Conservation (phyloP, 2,797 vertebrate genomes). For the Fistularia commersonii region DNA sequence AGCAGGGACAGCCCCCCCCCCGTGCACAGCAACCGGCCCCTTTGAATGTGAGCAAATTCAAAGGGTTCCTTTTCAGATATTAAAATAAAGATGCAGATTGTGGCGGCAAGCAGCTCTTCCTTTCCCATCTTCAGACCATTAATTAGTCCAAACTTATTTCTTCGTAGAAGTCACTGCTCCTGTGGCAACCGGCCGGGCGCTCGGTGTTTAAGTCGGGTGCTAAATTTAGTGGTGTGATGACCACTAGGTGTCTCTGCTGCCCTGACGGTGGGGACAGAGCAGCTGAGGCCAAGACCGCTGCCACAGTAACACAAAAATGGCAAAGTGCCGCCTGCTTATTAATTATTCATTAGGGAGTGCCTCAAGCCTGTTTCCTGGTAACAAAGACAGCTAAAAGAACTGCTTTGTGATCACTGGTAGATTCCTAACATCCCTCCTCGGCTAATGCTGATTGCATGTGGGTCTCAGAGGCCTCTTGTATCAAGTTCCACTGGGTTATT, state of each 20-base stretch:
- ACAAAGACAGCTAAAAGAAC: slow-evolving; percentile 42
- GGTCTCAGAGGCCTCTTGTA: slow-evolving; percentile 33
- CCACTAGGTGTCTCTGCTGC: slow-evolving; percentile 69
- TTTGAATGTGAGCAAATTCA: too few relatives aligned
- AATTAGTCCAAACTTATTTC: slow-evolving; percentile 8
- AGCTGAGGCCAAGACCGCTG: slow-evolving; percentile 47
- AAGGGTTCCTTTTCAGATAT: too few relatives aligned
- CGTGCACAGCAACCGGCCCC: slow-evolving; percentile 30
- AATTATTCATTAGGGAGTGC: slow-evolving; percentile 68
- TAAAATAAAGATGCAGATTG: too few relatives aligned
- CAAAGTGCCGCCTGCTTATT: slow-evolving; percentile 49
- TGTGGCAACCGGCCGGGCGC: too few relatives aligned
- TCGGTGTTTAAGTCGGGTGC: slow-evolving; percentile 9
- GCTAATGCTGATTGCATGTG: slow-evolving; percentile 33
- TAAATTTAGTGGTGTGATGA: slow-evolving; percentile 11
- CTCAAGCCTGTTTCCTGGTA: slow-evolving; percentile 56
- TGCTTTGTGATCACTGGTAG: slow-evolving; percentile 54
- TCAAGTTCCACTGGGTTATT: slow-evolving; percentile 47
- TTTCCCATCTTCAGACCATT: too few relatives aligned
- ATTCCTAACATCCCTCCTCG: slow-evolving; percentile 56
- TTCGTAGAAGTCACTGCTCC: slow-evolving; percentile 13
- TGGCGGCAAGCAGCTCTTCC: too few relatives aligned
- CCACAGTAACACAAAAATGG: slow-evolving; percentile 49
- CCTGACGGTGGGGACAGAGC: slow-evolving; percentile 4
- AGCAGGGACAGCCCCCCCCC: slow-evolving; percentile 41